Conservation (phyloP, 1,140 invertebrate species). For the Gryllus bimaculatus region DNA sequence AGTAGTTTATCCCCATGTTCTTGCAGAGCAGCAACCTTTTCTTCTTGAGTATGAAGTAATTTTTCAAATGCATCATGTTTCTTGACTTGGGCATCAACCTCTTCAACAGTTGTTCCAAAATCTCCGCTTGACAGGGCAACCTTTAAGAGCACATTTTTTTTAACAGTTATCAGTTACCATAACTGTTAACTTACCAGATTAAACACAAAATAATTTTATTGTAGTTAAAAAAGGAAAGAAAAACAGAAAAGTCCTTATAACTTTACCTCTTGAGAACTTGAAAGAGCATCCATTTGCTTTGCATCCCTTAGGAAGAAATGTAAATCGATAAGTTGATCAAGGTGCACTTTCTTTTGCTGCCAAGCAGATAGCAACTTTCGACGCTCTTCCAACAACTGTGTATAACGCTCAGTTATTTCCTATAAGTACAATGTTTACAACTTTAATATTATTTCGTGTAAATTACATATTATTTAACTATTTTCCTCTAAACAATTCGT, state of each 20-base stretch:
- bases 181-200: neutral
- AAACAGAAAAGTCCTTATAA: neutral
- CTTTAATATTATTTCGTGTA: too few species aligned
- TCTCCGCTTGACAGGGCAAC: conserved; percentile 21
- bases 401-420: conserved; percentile 73
- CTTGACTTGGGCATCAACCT: conserved; percentile 75
- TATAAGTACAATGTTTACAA: conserved; percentile 24
- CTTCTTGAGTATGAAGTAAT: conserved; percentile 70
- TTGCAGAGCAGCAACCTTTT: conserved; percentile 74
- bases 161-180: neutral
- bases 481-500: too few species aligned
- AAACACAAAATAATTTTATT: neutral
- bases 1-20: conserved; percentile 83
- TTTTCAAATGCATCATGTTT: conserved; percentile 89
- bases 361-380: conserved; percentile 72
- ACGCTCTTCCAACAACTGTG: conserved; percentile 65
- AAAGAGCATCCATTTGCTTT: conserved; percentile 84
- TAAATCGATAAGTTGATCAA: conserved; percentile 90
- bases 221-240: neutral
- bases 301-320: conserved; percentile 93
- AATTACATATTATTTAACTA: too few species aligned
- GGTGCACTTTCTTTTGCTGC: conserved; percentile 79
- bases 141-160: neutral
- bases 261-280: conserved; percentile 72
- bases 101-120: conserved; percentile 52